These are phyloP conservation scores for Stegastes partitus DNA, from an alignment of 2,113 vertebrate genomes.

Conservation along the genomic window DNA sequence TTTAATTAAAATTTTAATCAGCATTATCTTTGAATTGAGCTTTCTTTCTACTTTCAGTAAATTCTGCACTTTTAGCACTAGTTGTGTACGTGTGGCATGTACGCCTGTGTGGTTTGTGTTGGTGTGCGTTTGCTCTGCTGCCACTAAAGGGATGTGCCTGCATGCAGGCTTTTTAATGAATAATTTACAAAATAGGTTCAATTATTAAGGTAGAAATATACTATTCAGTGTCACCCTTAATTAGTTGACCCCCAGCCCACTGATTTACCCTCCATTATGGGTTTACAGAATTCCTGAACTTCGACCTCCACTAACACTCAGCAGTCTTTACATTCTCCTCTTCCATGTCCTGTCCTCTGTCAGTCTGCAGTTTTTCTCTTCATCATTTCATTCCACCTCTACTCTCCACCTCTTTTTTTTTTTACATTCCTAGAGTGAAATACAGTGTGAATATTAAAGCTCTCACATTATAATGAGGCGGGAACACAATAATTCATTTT, in stretches of 20 bases:
- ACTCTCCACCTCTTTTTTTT: background rate
- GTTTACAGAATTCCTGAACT: conserved; percentile 42
- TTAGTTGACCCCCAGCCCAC: conserved; percentile 50
- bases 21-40: background rate
- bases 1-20: background rate
- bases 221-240: conserved; percentile 49
- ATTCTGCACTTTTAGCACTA: background rate
- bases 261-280: conserved; percentile 63
- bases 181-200: conserved; percentile 64
- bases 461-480: conserved; percentile 5
- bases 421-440: background rate
- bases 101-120: background rate
- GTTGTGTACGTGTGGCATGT: background rate
- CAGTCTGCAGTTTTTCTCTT: conserved; percentile 1
- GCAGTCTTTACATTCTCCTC: conserved; percentile 7
- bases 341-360: background rate
- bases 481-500: background rate
- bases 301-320: conserved; percentile 25
- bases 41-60: background rate
- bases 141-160: conserved; percentile 8
- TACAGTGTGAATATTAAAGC: background rate
- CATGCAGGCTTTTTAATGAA: conserved; percentile 63
- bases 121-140: conserved; percentile 7
- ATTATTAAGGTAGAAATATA: conserved; percentile 71
- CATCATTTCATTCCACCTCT: background rate